Conservation (phyloP, 2,888 invertebrate species). For the Caenorhabditis panamensis region DNA sequence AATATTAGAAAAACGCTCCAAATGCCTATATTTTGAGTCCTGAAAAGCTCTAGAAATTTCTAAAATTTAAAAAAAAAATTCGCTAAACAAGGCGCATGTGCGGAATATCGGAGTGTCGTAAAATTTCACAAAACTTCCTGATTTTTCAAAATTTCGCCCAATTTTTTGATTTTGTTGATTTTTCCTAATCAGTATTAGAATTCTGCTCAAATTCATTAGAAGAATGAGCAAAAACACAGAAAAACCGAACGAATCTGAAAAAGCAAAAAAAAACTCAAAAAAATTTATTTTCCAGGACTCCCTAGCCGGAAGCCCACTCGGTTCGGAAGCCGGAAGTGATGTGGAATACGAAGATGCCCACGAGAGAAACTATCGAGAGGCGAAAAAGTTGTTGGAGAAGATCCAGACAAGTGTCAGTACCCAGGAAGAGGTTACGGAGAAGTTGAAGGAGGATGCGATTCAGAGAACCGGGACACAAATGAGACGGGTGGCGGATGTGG, state of each 20-base stretch:
- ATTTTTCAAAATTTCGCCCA: background rate
- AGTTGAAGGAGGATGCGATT: slow-evolving; percentile 71
- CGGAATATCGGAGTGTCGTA: too few relatives aligned
- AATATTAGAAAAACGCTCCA: background rate
- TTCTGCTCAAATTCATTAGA: too few relatives aligned
- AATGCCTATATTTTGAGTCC: background rate
- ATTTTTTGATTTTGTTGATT: slow-evolving; percentile 6
- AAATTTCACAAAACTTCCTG: background rate
- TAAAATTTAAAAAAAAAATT: slow-evolving; percentile 10
- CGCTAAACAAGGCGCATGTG: too few relatives aligned
- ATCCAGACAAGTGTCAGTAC: slow-evolving; percentile 66
- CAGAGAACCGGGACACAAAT: slow-evolving; percentile 66
- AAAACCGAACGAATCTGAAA: too few relatives aligned
- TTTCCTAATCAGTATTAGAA: too few relatives aligned
- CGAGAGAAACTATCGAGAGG: slow-evolving; percentile 73
- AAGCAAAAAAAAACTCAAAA: background rate
- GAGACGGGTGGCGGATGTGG: slow-evolving; percentile 69
- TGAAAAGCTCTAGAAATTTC: background rate
- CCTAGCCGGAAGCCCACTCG: slow-evolving; percentile 51
- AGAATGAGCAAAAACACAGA: too few relatives aligned
- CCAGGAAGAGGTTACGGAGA: slow-evolving; percentile 60
- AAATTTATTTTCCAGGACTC: slow-evolving; percentile 50
- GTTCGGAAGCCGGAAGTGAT: slow-evolving; percentile 66
- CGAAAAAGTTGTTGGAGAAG: slow-evolving; percentile 74
- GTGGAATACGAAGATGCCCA: slow-evolving; percentile 75